Evolutionary conservation across 2,797 vertebrate genomes (phyloP), one percentile per base, ranked within the genome.

Genomic region (Notolabrus celidotus): DNA sequence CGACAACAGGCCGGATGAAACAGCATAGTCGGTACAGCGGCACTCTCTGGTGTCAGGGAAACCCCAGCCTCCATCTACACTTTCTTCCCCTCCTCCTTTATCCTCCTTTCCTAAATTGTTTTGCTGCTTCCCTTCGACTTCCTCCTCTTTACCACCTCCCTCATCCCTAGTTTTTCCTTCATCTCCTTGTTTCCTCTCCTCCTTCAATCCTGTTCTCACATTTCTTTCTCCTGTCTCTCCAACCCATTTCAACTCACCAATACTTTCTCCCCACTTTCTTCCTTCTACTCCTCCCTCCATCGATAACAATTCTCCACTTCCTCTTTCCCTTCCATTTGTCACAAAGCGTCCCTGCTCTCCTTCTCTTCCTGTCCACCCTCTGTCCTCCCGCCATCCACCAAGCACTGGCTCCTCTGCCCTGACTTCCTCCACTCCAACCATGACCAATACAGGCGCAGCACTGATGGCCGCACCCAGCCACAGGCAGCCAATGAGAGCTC

Each of bases 351-450:
- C 62, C 16, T 55, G 61, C 58, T 83, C 70, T 38, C 70, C 73
- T 2, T 86, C 82, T 10, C 31, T 39, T 10, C 49, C 34, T 5
- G 42, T 63, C 87, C 71, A 78, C 8, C 58, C 63, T 38, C 45
- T 66, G 0, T 83, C 77, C 25, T 88, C 88, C 25, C 47, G 77
- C 86, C 83, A 77, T 19, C 53, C 69, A 0, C 38, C 10, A 9
- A 83, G n/a, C 1, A 72, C 75, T 3, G 33, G 6, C 33, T 90
- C 89, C 5, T 81, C 91, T 41, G 46, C 64, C 4, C 78, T 91
- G 0, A 92, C 77, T 0, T 88, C 89, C 69, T 95, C 95, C 34
- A 94, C 93, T 0, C 94, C 94, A 3, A 95, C 93, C 75, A 96
- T 92, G 47, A 92, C 74, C 70, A 94, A 41, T 41, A 94, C 90